Base-by-base conservation (phyloP, 2,888 invertebrate species). In the Epistrophe eligans region DNA sequence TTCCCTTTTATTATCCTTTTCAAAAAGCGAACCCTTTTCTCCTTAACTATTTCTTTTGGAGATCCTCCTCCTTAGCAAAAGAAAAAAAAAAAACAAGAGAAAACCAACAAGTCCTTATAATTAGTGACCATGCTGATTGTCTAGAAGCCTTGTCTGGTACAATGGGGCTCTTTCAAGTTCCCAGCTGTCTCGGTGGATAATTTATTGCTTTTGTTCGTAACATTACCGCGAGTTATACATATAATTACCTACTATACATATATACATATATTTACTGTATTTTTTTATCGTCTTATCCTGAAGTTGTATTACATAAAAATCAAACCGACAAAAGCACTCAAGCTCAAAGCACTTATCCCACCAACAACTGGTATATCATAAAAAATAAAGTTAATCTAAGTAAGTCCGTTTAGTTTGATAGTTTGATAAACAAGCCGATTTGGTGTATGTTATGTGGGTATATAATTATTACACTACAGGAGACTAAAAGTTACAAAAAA, bases 251-350 rank as follows among this genome's bases (percentile, higher is more conserved):
- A 24, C 2, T 24, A 24, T 24, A 24, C 24, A 24, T 24, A 40
- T 11, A 11, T 11, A 40, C 11, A 7, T 19, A 17, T 24, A 3
- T 15, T 76, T 70, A 2, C n/a, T 19, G 5, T 3, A 5, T 32
- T 32, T 38, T 52, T 70, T 55, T 79, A 60, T 67, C n/a, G 62
- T 50, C 28, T 17, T 48, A 57, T 57, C 38, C 43, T 45, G 15
- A 67, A 67, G 81, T 57, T 43, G 73, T 57, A 74, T 66, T 45
- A 24, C 58, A 74, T 40, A 74, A 70, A 80, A 76, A 76, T 76
- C 60, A 43, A 72, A 80, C 66, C 62, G 32, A 58, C 80, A 77
- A 73, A 60, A 62, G 48, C 81, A 84, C 80, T 77, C 62, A 52
- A 72, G 50, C 58, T 73, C 40, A 43, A 62, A 60, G 55, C 55